Base-by-base conservation (phyloP, 1,140 invertebrate genomes). In the Penaeus vannamei region DNA sequence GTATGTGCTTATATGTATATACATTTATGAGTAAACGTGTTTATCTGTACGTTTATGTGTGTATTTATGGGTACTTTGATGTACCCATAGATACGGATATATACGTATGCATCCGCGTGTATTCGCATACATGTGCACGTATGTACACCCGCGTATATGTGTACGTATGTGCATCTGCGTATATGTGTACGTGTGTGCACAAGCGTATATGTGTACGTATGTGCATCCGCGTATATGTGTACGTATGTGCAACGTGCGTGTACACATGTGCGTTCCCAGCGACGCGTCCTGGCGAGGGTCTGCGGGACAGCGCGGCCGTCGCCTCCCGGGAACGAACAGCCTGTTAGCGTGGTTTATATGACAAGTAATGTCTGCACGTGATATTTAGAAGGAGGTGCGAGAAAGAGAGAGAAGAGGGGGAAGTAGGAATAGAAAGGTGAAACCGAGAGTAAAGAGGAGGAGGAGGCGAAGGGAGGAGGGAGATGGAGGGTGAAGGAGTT, bases 341-440 rank as follows among this genome's bases (percentile, higher is more conserved):
- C 42, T 46, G 42, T 79, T 79, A 79, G 42, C 29, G 42, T 79
- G 26, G 77, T 79, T 32, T 42, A 79, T 79, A 32, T 23, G 77
- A 23, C 77, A 79, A 53, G 53, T 53, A 53, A 53, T 53, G 53
- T 53, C 53, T 12, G 53, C 53, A 17, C 8, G 12, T 53, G 53
- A 53, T 53, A 53, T 53, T 53, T 17, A 53, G 53, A 53, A 26
- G 77, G 77, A 23, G 77, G 77, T 46, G 26, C 20, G 81, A 32
- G 81, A 83, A 61, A 29, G 29, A 26, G 59, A 29, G 22, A 32
- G 23, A 29, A 29, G 29, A 60, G 59, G 29, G 12, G 29, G 60
- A 23, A 53, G 5, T 26, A 82, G 46, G 53, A 53, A 19, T 14
- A 59, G 79, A 20, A 53, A 19, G 53, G 46, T 8, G 46, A 20